Evolutionary conservation across 2,113 vertebrate genomes (phyloP).

Genomic region (Halcyon senegalensis): DNA sequence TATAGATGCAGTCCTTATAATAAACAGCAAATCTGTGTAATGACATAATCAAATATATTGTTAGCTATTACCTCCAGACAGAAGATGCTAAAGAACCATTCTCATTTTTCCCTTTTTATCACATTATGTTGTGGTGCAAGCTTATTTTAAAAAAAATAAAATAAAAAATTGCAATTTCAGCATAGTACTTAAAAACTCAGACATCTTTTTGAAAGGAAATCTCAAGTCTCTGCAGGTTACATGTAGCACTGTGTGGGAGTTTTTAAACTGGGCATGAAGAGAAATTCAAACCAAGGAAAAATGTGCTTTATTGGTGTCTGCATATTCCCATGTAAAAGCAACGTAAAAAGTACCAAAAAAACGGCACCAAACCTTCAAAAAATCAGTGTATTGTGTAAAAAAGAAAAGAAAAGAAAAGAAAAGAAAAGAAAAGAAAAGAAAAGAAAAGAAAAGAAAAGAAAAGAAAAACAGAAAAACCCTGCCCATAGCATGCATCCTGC

Average conservation of each 20-base stretch:
- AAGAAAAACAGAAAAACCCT: neutral
- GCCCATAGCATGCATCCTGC: neutral
- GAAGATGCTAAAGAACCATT: neutral
- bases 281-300: neutral
- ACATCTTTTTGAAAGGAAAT: neutral
- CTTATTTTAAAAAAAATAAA: neutral
- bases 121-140: neutral
- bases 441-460: neutral
- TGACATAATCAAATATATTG: neutral
- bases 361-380: neutral
- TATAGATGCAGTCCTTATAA: neutral
- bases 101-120: neutral
- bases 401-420: neutral
- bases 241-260: neutral
- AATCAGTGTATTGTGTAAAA: neutral
- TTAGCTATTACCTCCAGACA: neutral
- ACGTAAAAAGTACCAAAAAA: neutral
- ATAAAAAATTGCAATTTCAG: neutral
- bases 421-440: neutral
- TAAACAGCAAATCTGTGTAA: neutral
- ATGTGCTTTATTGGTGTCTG: neutral
- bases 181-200: neutral
- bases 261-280: neutral
- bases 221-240: neutral
- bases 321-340: neutral